phyloP scores from a whole-genome alignment of 2,888 invertebrate species.

The Eumacrocentrus americanus region DNA sequence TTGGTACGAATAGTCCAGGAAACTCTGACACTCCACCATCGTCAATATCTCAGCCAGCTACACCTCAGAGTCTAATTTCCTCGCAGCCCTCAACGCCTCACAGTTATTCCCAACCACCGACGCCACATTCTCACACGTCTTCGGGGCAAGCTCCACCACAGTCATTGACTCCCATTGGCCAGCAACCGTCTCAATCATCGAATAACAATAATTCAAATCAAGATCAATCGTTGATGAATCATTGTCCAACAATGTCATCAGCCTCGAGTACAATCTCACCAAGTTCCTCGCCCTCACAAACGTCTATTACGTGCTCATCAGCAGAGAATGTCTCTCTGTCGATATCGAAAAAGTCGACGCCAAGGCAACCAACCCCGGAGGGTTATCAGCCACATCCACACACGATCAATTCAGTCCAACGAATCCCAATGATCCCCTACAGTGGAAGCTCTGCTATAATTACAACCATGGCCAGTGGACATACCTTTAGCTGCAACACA shows the following conservation, averaged over 20 bases:
- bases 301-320: slow-evolving; percentile 26
- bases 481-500: slow-evolving; percentile 80
- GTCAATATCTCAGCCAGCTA: slow-evolving; percentile 54
- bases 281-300: slow-evolving; percentile 46
- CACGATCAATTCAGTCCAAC: slow-evolving; percentile 46
- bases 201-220: slow-evolving; percentile 16
- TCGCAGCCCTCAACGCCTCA: slow-evolving; percentile 58
- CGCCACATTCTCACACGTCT: slow-evolving; percentile 51
- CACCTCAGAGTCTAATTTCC: slow-evolving; percentile 54
- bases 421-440: slow-evolving; percentile 46
- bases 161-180: slow-evolving; percentile 38
- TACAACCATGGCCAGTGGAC: slow-evolving; percentile 74
- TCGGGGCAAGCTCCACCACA: slow-evolving; percentile 41
- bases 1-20: slow-evolving; percentile 65
- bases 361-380: slow-evolving; percentile 39
- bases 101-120: slow-evolving; percentile 55
- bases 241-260: slow-evolving; percentile 39
- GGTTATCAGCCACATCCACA: slow-evolving; percentile 59
- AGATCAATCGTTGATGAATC: slow-evolving; percentile 7
- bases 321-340: slow-evolving; percentile 26
- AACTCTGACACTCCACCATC: slow-evolving; percentile 63
- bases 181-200: slow-evolving; percentile 49
- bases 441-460: slow-evolving; percentile 61
- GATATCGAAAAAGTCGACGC: slow-evolving; percentile 15
- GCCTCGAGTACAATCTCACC: slow-evolving; percentile 46